phyloP scores from a whole-genome alignment of 2,113 vertebrate genomes.

The Oreochromis spilurus region DNA sequence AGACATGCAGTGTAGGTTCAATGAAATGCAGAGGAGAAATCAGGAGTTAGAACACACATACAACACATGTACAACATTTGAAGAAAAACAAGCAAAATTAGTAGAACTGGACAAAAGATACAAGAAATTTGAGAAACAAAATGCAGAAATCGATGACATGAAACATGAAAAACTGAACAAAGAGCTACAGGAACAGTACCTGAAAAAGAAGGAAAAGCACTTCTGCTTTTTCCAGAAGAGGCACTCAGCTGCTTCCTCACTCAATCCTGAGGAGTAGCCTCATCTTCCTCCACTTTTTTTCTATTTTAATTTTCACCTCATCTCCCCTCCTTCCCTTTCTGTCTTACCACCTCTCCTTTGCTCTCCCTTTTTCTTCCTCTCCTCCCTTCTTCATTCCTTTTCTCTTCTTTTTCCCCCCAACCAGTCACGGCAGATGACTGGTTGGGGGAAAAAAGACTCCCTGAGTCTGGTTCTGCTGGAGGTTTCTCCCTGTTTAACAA shows the following conservation, averaged over 20 bases:
- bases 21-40: neutral
- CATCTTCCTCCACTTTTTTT: neutral
- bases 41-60: neutral
- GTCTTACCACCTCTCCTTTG: neutral
- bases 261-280: neutral
- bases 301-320: neutral
- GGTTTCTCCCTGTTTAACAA: neutral
- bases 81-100: neutral
- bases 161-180: neutral
- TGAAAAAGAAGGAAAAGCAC: neutral
- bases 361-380: neutral
- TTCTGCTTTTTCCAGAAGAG: neutral
- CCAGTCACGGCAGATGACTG: neutral
- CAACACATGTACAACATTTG: neutral
- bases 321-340: neutral
- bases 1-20: neutral
- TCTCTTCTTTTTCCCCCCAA: accelerated
- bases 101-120: neutral
- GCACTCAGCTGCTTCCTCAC: neutral
- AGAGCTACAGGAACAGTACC: neutral
- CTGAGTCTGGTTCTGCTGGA: neutral
- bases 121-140: neutral
- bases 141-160: neutral
- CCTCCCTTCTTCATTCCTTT: neutral
- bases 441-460: too few relatives aligned